Conservation (phyloP, 2,888 invertebrate species). For the Nemotelus pantherinus region DNA sequence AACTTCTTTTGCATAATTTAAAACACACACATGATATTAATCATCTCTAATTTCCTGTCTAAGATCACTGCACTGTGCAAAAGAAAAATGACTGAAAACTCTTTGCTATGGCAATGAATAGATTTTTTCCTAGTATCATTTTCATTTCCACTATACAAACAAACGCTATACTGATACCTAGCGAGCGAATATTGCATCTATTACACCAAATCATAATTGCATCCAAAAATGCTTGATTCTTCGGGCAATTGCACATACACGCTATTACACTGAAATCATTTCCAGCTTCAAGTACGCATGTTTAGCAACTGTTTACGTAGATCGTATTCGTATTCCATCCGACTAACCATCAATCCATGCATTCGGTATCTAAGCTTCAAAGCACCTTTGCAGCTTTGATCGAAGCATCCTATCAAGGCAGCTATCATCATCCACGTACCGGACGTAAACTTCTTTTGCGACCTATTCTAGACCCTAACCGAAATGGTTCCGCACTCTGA, state of each 20-base stretch:
- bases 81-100: not conserved
- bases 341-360: too few relatives aligned
- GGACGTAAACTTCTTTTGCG: conserved; percentile 36
- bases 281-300: conserved; percentile 28
- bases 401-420: conserved; percentile 32
- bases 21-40: conserved; percentile 17
- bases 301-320: conserved; percentile 17
- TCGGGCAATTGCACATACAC: conserved; percentile 36
- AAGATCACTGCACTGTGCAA: not conserved
- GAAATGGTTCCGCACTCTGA: conserved; percentile 47
- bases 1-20: not conserved
- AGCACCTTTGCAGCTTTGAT: conserved; percentile 8
- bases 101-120: conserved; percentile 16
- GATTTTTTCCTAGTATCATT: not conserved
- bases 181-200: not conserved
- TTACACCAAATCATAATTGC: conserved; percentile 18
- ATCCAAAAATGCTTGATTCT: conserved; percentile 31
- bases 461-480: conserved; percentile 28
- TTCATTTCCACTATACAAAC: not conserved
- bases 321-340: not conserved
- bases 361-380: not conserved
- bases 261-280: conserved; percentile 31
- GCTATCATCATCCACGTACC: not conserved
- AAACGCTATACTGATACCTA: not conserved
- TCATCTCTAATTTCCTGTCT: conserved; percentile 25